These are phyloP conservation scores for Dryobates pubescens DNA, from an alignment of 2,797 vertebrate genomes.

Conservation along the genomic window DNA sequence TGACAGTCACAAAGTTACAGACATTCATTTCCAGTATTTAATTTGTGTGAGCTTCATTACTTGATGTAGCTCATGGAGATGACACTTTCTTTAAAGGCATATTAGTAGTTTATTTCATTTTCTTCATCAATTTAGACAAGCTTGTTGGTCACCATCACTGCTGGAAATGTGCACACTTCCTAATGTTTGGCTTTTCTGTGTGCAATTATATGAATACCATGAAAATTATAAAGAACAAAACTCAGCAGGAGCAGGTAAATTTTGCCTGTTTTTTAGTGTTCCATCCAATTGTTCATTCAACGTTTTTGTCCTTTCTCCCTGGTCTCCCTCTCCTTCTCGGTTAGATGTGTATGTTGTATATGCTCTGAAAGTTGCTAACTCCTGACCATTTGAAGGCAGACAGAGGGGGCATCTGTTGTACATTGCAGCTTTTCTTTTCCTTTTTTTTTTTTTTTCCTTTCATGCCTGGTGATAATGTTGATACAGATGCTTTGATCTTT, in stretches of 20 bases:
- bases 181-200: background rate
- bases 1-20: background rate
- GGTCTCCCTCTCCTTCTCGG: background rate
- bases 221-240: background rate
- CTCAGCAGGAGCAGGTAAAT: background rate
- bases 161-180: background rate
- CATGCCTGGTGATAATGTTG: conserved; percentile 32
- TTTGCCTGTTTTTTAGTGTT: background rate
- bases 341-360: background rate
- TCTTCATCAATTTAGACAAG: background rate
- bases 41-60: background rate
- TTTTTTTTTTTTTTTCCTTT: background rate
- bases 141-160: background rate
- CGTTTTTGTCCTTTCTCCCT: background rate
- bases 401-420: conserved; percentile 30
- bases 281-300: background rate
- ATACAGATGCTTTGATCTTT: conserved; percentile 64
- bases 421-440: background rate
- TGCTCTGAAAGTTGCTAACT: background rate
- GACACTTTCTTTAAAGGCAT: background rate
- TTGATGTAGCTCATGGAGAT: background rate
- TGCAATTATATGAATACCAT: background rate
- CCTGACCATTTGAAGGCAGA: background rate
- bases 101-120: background rate
- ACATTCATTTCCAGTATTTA: background rate